These are phyloP conservation scores for Pangasius sanitwongsei DNA, from an alignment of 2,797 vertebrate genomes.

Conservation along the genomic window DNA sequence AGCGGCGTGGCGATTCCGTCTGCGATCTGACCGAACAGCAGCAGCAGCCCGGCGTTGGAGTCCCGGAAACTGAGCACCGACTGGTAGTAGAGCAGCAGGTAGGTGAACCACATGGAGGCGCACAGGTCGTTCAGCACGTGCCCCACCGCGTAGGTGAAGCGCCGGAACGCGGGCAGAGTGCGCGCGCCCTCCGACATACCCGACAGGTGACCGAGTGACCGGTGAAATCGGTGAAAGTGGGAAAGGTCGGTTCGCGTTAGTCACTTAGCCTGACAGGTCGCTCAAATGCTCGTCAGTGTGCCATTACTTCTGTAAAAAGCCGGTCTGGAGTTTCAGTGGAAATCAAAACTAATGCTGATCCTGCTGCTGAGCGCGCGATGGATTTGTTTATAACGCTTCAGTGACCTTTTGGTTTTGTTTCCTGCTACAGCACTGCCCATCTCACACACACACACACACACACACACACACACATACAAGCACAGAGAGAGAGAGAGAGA, in stretches of 20 bases:
- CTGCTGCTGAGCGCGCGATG: neutral
- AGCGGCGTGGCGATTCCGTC: slow-evolving; percentile 83
- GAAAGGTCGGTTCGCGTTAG: neutral
- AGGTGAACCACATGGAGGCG: slow-evolving; percentile 89
- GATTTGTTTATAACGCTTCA: neutral
- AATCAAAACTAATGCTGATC: neutral
- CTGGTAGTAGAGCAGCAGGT: slow-evolving; percentile 84
- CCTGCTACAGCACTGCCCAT: neutral
- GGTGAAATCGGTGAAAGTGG: accelerated
- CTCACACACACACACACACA: neutral
- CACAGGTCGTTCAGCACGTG: slow-evolving; percentile 87
- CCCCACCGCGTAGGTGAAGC: slow-evolving; percentile 80
- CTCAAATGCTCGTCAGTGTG: neutral
- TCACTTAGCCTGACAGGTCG: neutral
- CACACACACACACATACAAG: neutral
- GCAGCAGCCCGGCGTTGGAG: slow-evolving; percentile 74
- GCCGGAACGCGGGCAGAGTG: slow-evolving; percentile 64
- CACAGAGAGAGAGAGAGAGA: no score
- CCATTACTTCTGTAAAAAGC: neutral
- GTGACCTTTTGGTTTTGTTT: neutral
- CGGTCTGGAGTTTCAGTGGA: neutral
- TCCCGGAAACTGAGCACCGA: slow-evolving; percentile 78
- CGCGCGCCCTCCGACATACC: slow-evolving; percentile 41
- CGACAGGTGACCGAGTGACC: neutral
- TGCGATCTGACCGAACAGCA: slow-evolving; percentile 81